Evolutionary conservation across 2,888 invertebrate genomes (phyloP).

Genomic region (Ernsta delagoae): DNA sequence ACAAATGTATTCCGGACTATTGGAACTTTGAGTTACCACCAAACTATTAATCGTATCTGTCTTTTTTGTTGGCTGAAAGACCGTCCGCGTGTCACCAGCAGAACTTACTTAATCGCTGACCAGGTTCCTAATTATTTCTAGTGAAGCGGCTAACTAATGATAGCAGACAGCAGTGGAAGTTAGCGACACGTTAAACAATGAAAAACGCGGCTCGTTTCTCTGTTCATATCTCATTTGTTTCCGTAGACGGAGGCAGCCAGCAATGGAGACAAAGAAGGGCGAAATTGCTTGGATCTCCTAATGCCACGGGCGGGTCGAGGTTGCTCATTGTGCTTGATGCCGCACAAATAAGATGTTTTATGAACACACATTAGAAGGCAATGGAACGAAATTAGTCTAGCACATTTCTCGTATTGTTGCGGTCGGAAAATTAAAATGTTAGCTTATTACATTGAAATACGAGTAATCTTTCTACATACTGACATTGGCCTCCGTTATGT

Average conservation of each 20-base stretch:
- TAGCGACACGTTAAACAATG: conserved; percentile 61
- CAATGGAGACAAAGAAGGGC: conserved; percentile 72
- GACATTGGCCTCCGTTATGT: too few relatives aligned
- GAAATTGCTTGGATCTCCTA: conserved; percentile 61
- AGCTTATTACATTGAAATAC: too few relatives aligned
- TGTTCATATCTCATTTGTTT: conserved; percentile 69
- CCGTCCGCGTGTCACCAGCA: conserved; percentile 5
- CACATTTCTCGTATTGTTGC: too few relatives aligned
- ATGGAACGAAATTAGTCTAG: too few relatives aligned
- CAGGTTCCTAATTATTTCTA: conserved; percentile 26
- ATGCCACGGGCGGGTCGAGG: too few relatives aligned
- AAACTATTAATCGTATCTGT: neutral
- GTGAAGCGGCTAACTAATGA: conserved; percentile 26
- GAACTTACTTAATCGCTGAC: conserved; percentile 43
- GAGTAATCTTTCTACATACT: too few relatives aligned
- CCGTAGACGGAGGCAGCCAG: conserved; percentile 57
- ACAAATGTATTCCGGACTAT: neutral
- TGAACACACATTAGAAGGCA: too few relatives aligned
- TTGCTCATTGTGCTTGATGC: too few relatives aligned
- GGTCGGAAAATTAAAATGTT: too few relatives aligned
- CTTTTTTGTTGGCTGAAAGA: conserved; percentile 8
- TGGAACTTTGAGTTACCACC: neutral
- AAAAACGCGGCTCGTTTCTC: conserved; percentile 58
- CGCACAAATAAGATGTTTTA: too few relatives aligned
- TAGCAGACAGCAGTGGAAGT: conserved; percentile 20